Evolutionary conservation across 2,888 invertebrate genomes (phyloP), one percentile per base, ranked within the genome.

Genomic region (Ophion ventricosus): DNA sequence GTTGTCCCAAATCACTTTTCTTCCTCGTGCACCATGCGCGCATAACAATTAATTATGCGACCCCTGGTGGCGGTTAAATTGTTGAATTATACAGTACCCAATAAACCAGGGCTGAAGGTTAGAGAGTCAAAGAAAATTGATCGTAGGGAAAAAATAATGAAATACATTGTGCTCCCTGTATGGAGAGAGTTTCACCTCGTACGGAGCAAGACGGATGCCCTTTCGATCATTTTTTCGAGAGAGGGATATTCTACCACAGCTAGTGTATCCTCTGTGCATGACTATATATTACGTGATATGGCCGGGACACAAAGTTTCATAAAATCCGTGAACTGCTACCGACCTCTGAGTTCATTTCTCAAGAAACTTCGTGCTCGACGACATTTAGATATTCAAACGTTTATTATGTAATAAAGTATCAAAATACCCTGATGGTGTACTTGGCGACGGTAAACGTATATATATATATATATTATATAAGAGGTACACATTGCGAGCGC

Each of bases 371-470:
- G 59, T 56, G 70, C 56, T n/a, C 20, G 20, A 26, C 20, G 26
- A 70, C 54, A 56, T 70, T 70, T 70, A 70, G 70, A 54, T 56
- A 70, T 70, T 56, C 73, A 8, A 61, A 61, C 23, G 43, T 61
- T 73, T 43, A 61, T 43, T 61, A 43, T 61, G 74, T 74, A 74
- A 63, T 74, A 49, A 20, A 54, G 49, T 61, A 74, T 74, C 63
- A 54, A 74, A 74, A 59, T 77, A 59, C 54, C 40, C 43, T 43
- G 54, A 75, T 67, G 64, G 40, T 73, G 56, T 59, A 73, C 80
- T 59, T 57, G 20, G 20, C n/a, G 66, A 64, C 57, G 35, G 57
- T 67, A 56, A 70, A 70, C 54, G 56, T 43, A 77, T 67, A 49
- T 43, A 43, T 43, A 43, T 43, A 29, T 29, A 29, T 29, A 29